Evolutionary conservation across 2,797 vertebrate genomes (phyloP), one percentile per base, ranked within the genome.

Genomic region (Amblyraja radiata): DNA sequence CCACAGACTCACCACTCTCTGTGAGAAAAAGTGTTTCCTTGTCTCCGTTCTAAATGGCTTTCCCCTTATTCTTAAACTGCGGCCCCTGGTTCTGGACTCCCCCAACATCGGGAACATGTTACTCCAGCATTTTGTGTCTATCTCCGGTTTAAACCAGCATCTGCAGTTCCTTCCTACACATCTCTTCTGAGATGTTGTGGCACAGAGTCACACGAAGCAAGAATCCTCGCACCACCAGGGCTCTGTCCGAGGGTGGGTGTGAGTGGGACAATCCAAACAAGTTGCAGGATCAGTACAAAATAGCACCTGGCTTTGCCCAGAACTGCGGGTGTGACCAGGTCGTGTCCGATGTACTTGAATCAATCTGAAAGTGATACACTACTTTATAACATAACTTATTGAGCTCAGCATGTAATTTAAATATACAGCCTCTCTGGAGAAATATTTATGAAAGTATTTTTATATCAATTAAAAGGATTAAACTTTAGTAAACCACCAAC

Each of bases 401-500:
- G 84, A 68, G n/a, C n/a, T 88, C 61, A 68, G 84, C 84, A 68
- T 88, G 84, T 88, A 88, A 88, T 68, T 88, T 88, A 88, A 88
- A 36, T 68, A 36, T 88, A 88, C 84, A 88, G 84, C n/a, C 84
- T 32, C 61, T 68, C 63, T 32, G 32, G 32, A 92, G 8, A 73
- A 92, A 92, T 92, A 92, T 92, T 92, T 92, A 90, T 90, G 63
- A 74, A 92, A 92, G 71, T 92, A 92, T 92, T 92, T 92, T 92
- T 92, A 92, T 92, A 92, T 74, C 90, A 74, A 73, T 90, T 23
- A 65, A 73, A 90, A 7, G 65, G 28, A 74, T 92, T 46, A 92
- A 92, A 54, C 54, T 46, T 73, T 32, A 25, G 10, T 76, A 36
- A 54, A 16, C 6, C 71, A 28, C 90, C 36, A 1, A 11, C 68